Percentiles rank a stretch among this genome's conserved stretches.
Evolutionary conservation across 2,113 vertebrate species (phyloP).

Genomic region (Lasiurus borealis): DNA sequence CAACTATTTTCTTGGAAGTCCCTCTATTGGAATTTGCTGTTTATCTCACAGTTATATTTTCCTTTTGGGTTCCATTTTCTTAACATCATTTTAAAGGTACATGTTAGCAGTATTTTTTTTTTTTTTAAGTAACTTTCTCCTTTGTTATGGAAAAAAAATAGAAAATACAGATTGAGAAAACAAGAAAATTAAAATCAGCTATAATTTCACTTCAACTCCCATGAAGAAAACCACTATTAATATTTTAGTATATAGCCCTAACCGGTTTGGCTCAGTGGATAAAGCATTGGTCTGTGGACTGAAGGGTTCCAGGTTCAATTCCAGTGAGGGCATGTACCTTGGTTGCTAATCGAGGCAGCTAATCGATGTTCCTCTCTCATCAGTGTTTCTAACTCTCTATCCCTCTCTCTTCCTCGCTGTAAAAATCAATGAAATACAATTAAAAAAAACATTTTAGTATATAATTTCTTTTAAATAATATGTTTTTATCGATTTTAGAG

Average conservation of each 20-base stretch:
- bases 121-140: background rate
- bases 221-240: conserved; percentile 32
- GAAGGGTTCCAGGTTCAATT: no score
- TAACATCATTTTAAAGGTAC: background rate
- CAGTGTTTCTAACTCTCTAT: no score
- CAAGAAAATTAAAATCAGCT: conserved; percentile 3
- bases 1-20: background rate
- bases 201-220: background rate
- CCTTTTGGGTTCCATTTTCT: background rate
- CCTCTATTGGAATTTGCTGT: background rate
- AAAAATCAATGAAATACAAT: no score
- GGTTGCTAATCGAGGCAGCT: no score
- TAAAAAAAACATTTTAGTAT: background rate
- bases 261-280: no score
- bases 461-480: background rate
- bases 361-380: no score
- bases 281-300: no score
- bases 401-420: no score
- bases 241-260: background rate
- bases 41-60: conserved; percentile 16
- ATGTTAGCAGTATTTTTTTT: background rate
- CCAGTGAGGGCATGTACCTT: no score
- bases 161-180: conserved; percentile 23
- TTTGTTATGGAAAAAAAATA: background rate
- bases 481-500: background rate